Evolutionary conservation across 2,888 invertebrate genomes (phyloP).

Genomic region (Luperina testacea): DNA sequence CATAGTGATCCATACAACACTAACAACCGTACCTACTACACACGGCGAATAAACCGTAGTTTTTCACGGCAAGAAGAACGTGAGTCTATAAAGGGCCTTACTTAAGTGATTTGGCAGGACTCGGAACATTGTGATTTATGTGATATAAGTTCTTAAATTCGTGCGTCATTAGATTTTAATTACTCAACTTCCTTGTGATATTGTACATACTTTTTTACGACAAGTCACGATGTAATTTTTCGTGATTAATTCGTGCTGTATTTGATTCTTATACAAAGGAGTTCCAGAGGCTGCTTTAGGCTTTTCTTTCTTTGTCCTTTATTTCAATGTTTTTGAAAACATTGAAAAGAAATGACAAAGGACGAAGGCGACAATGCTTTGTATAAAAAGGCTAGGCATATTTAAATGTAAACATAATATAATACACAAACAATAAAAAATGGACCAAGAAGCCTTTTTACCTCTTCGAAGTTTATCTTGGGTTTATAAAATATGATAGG

Average conservation of each 20-base stretch:
- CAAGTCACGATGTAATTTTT: neutral
- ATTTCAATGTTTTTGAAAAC: neutral
- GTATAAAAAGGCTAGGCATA: neutral
- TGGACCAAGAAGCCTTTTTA: neutral
- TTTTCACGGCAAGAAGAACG: neutral
- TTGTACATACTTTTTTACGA: neutral
- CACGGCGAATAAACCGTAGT: neutral
- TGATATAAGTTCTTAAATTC: neutral
- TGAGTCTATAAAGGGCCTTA: neutral
- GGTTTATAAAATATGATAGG: neutral
- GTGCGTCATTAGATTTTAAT: conserved; percentile 3
- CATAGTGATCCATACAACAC: neutral
- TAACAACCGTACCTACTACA: neutral
- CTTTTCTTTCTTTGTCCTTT: neutral
- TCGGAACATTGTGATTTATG: conserved; percentile 2
- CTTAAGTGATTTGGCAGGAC: conserved; percentile 1
- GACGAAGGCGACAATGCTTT: neutral
- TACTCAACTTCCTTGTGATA: neutral
- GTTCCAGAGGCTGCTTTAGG: neutral
- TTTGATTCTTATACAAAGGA: neutral
- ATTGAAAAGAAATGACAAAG: too few relatives aligned
- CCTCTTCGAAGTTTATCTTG: neutral
- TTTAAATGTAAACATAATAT: neutral
- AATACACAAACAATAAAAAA: neutral
- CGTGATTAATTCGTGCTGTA: neutral